Evolutionary conservation across 2,113 vertebrate genomes (phyloP).

Genomic region (Tonatia bakeri): DNA sequence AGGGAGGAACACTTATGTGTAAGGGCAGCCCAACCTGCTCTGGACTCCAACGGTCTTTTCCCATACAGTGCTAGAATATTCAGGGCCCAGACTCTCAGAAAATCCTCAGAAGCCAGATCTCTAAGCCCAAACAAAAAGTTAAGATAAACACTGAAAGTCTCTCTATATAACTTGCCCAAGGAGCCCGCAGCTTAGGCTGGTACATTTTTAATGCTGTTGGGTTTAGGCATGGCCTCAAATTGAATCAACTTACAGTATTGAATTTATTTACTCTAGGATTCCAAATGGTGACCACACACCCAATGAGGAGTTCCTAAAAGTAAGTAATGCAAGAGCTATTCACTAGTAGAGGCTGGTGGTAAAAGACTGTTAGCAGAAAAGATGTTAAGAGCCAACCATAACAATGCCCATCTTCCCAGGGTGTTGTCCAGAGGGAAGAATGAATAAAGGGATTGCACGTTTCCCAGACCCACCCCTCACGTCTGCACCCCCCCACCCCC

Average conservation of each 20-base stretch:
- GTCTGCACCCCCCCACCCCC: neutral
- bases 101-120: neutral
- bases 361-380: neutral
- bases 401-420: neutral
- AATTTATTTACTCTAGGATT: slow-evolving; percentile 43
- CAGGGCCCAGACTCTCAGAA: neutral
- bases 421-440: neutral
- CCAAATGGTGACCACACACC: slow-evolving; percentile 29
- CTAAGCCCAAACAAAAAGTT: neutral
- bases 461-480: neutral
- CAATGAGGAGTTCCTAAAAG: neutral
- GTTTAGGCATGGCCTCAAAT: neutral
- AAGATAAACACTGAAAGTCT: neutral
- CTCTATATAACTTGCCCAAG: neutral
- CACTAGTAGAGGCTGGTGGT: neutral
- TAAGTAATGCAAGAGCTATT: slow-evolving; percentile 36
- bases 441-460: neutral
- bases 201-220: slow-evolving; percentile 45
- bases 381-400: neutral
- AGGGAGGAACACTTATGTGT: neutral
- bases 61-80: neutral
- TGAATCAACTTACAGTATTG: slow-evolving; percentile 49
- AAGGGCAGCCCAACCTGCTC: neutral
- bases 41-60: neutral
- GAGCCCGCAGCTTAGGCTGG: neutral